Percentiles rank a stretch among this genome's conserved stretches.
These are phyloP conservation scores for Aphodius granarius DNA, from an alignment of 2,888 invertebrate species.

Conservation along the genomic window DNA sequence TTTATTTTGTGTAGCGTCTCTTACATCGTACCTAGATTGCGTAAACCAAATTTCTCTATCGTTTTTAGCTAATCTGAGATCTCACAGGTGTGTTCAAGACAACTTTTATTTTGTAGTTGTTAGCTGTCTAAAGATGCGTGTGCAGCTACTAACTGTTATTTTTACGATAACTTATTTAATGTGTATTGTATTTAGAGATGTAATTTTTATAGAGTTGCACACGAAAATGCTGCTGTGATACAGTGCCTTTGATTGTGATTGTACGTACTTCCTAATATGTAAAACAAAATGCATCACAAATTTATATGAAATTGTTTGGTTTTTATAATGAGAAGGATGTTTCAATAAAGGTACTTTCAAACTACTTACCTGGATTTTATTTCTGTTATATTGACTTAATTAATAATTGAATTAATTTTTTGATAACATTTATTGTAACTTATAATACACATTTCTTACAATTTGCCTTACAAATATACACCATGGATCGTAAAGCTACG, in stretches of 20 bases:
- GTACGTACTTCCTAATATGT: not conserved
- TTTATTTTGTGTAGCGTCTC: not conserved
- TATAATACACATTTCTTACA: slow-evolving; percentile 38
- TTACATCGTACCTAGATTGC: not conserved
- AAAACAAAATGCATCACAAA: not conserved
- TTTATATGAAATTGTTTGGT: too few species aligned
- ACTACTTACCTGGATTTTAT: too few species aligned
- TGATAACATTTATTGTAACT: slow-evolving; percentile 22
- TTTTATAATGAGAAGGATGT: not conserved
- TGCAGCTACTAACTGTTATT: not conserved
- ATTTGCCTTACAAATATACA: slow-evolving; percentile 25
- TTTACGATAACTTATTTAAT: not conserved
- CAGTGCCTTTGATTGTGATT: not conserved
- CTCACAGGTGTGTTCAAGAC: not conserved
- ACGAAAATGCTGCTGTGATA: slow-evolving; percentile 2
- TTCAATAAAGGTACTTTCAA: not conserved
- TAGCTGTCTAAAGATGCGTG: not conserved
- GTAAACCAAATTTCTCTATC: not conserved
- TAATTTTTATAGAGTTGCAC: not conserved
- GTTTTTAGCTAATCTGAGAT: not conserved
- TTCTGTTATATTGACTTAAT: too few species aligned
- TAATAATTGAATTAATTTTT: too few species aligned
- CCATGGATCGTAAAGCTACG: not conserved
- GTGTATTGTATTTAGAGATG: too few species aligned
- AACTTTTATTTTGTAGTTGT: not conserved